phyloP scores from a whole-genome alignment of 2,113 vertebrate genomes.

The Entomyzon cyanotis region DNA sequence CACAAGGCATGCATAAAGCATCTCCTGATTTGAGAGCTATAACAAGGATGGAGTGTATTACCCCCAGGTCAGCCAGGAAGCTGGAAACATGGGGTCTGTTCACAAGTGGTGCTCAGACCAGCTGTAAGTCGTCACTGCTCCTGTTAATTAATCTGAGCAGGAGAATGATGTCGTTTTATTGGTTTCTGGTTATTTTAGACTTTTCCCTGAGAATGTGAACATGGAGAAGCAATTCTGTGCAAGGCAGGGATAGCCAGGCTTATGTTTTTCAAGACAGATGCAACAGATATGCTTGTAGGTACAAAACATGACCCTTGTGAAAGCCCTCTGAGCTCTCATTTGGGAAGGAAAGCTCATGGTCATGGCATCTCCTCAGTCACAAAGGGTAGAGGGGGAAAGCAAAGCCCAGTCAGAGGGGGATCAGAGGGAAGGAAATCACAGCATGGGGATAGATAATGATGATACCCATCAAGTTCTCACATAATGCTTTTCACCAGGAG shows the following conservation, averaged over 20 bases:
- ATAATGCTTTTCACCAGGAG: neutral
- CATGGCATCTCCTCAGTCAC: neutral
- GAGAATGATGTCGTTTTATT: neutral
- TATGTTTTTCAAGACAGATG: neutral
- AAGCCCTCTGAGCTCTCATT: neutral
- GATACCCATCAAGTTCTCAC: neutral
- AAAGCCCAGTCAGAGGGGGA: neutral
- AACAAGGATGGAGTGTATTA: neutral
- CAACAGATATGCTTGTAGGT: neutral
- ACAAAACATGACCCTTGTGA: neutral
- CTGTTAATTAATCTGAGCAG: neutral
- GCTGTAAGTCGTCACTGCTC: slow-evolving; percentile 3
- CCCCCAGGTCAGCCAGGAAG: neutral
- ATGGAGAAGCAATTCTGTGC: neutral
- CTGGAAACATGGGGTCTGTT: neutral
- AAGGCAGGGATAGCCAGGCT: neutral
- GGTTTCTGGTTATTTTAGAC: neutral
- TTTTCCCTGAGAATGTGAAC: neutral
- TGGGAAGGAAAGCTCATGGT: neutral
- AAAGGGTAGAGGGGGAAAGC: neutral
- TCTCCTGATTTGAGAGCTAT: neutral
- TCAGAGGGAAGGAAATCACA: neutral
- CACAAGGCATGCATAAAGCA: neutral
- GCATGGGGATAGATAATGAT: neutral
- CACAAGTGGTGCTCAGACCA: slow-evolving; percentile 14